These are phyloP conservation scores for Mayetiola destructor DNA, from an alignment of 2,888 invertebrate species.

Conservation along the genomic window DNA sequence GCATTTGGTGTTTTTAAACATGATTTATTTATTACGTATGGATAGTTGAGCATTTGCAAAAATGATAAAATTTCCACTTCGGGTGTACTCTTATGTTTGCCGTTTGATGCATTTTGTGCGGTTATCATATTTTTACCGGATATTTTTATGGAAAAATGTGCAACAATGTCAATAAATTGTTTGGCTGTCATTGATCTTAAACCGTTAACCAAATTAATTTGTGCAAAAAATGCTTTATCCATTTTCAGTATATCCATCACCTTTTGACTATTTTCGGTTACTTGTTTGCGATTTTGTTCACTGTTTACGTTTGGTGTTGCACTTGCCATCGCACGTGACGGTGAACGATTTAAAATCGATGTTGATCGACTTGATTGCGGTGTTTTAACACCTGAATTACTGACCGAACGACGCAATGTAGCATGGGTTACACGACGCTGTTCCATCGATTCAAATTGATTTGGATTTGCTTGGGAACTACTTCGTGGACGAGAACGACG, in stretches of 20 bases:
- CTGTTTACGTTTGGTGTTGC: neutral
- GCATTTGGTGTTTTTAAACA: constrained; percentile 6
- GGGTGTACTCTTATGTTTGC: too few species aligned
- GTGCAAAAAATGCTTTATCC: neutral
- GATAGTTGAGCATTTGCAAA: neutral
- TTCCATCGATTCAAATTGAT: neutral
- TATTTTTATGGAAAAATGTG: neutral
- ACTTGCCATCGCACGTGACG: neutral
- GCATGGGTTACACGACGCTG: neutral
- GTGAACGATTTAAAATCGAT: neutral
- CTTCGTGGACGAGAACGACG: neutral
- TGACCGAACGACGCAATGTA: neutral
- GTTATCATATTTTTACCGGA: neutral
- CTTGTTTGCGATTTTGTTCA: neutral
- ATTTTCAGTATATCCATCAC: neutral
- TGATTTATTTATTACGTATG: neutral
- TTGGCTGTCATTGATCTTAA: neutral
- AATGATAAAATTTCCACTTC: neutral
- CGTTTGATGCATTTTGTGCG: too few species aligned
- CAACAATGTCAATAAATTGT: neutral
- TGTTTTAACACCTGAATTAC: neutral
- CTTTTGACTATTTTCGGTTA: neutral
- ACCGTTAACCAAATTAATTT: neutral
- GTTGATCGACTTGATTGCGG: neutral
- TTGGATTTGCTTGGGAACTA: neutral